A percentile compares a stretch with the other conserved stretches of the same genome.
These are phyloP conservation scores for Sinocyclocheilus anshuiensis DNA, from an alignment of 2,113 vertebrate species.

Conservation along the genomic window DNA sequence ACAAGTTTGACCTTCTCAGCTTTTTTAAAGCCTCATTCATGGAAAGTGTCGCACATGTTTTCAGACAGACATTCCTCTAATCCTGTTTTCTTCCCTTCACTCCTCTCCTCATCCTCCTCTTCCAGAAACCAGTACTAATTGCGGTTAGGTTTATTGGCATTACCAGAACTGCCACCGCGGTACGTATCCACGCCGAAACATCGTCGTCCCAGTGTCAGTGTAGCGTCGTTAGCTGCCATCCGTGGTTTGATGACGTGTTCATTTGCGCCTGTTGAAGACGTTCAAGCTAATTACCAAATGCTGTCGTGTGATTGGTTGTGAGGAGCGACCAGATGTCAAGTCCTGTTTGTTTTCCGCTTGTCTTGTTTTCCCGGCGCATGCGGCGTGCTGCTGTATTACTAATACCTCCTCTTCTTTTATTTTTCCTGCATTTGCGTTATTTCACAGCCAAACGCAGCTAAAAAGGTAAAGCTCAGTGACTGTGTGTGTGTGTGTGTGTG, in stretches of 20 bases:
- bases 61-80: conserved; percentile 49
- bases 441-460: conserved; percentile 66
- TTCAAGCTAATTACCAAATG: neutral
- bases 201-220: conserved; percentile 13
- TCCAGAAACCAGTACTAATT: conserved; percentile 98
- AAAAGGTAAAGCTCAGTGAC: conserved; percentile 64
- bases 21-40: neutral
- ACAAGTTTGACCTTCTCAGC: neutral
- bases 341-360: neutral
- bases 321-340: neutral
- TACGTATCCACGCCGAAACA: conserved; percentile 67
- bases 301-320: conserved; percentile 21
- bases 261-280: conserved; percentile 4
- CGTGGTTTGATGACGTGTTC: neutral
- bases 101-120: conserved; percentile 68
- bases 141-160: conserved; percentile 99
- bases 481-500: conserved; percentile 37
- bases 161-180: conserved; percentile 85
- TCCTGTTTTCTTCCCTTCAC: conserved; percentile 63
- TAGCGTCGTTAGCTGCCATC: conserved; percentile 27
- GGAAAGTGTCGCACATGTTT: conserved; percentile 10
- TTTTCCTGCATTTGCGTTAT: conserved; percentile 59
- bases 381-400: conserved; percentile 45
- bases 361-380: neutral
- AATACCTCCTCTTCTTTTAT: conserved; percentile 60